phyloP scores from a whole-genome alignment of 2,888 invertebrate species.

The Tenthredo distinguenda region DNA sequence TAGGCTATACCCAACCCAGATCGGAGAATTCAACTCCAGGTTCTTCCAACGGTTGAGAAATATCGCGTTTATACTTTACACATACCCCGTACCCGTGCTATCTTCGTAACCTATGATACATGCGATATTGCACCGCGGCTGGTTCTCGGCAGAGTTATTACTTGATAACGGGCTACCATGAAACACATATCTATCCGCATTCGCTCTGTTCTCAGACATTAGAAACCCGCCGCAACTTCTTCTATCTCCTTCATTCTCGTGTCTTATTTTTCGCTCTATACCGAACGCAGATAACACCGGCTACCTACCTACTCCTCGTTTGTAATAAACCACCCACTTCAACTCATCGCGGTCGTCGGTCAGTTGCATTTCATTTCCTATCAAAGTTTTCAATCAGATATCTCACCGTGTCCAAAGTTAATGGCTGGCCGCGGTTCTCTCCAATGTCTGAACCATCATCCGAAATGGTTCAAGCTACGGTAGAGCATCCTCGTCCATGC shows the following conservation, averaged over 20 bases:
- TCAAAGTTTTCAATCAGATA: slow-evolving; percentile 49
- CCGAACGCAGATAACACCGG: slow-evolving; percentile 41
- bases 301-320: slow-evolving; percentile 27
- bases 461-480: slow-evolving; percentile 27
- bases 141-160: slow-evolving; percentile 54
- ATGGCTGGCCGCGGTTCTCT: neutral
- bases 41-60: slow-evolving; percentile 37
- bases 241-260: slow-evolving; percentile 51
- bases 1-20: neutral
- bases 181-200: slow-evolving; percentile 51
- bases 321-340: slow-evolving; percentile 48
- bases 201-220: slow-evolving; percentile 51
- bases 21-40: slow-evolving; percentile 14
- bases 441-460: slow-evolving; percentile 41
- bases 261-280: slow-evolving; percentile 49
- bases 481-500: neutral
- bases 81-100: slow-evolving; percentile 21
- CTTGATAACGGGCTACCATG: slow-evolving; percentile 55
- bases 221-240: slow-evolving; percentile 37
- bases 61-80: slow-evolving; percentile 49
- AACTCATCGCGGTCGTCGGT: slow-evolving; percentile 46
- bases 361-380: slow-evolving; percentile 50
- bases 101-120: slow-evolving; percentile 48
- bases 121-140: slow-evolving; percentile 46
- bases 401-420: slow-evolving; percentile 36